Percentiles rank a stretch among this genome's conserved stretches.
phyloP scores from a whole-genome alignment of 2,888 invertebrate genomes.

The Craniophora ligustri region DNA sequence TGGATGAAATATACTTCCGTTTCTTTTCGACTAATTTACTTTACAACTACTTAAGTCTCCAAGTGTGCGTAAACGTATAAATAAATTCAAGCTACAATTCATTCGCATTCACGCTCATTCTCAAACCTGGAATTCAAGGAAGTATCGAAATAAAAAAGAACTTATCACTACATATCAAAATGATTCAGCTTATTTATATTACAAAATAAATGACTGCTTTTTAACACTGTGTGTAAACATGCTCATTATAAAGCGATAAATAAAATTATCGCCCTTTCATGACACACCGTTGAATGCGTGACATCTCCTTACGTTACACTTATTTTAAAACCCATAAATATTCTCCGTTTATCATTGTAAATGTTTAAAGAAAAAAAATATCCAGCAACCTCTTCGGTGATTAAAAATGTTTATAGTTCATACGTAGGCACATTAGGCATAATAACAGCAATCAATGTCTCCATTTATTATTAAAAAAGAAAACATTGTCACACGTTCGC shows the following conservation, averaged over 20 bases:
- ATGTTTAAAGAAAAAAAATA: constrained; percentile 43
- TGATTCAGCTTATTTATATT: constrained; percentile 37
- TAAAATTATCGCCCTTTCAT: constrained; percentile 84
- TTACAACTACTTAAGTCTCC: constrained; percentile 1
- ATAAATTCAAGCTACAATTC: background rate
- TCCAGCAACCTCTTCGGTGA: constrained; percentile 33
- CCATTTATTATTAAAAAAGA: constrained; percentile 70
- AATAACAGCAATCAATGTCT: constrained; percentile 70
- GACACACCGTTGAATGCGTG: constrained; percentile 71
- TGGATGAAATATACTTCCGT: constrained; percentile 53
- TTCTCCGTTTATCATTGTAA: constrained; percentile 69
- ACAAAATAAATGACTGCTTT: constrained; percentile 47
- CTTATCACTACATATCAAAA: constrained; percentile 26
- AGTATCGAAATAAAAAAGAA: constrained; percentile 23
- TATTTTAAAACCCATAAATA: constrained; percentile 78
- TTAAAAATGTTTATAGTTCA: constrained; percentile 57
- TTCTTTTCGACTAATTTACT: constrained; percentile 30
- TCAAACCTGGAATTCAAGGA: constrained; percentile 2
- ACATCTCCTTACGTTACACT: constrained; percentile 76
- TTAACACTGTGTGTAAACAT: constrained; percentile 72
- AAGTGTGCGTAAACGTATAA: background rate
- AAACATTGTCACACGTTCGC: constrained; percentile 82
- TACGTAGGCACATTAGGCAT: constrained; percentile 62
- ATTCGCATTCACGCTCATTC: background rate
- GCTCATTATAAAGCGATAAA: constrained; percentile 87